Conservation (phyloP, 2,888 invertebrate genomes). For the Drosophila pegasa region DNA sequence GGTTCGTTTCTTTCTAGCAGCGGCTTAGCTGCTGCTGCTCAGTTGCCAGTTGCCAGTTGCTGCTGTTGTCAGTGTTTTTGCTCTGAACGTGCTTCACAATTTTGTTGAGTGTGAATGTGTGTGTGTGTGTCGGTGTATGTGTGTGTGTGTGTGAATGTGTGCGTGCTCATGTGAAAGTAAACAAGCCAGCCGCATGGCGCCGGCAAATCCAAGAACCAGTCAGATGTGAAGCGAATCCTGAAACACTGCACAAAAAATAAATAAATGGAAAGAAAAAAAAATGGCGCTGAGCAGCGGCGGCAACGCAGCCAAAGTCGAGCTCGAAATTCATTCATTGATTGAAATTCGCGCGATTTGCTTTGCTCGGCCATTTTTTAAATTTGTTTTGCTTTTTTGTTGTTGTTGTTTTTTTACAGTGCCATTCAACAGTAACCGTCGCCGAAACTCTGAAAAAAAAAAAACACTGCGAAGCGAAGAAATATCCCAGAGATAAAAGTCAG, state of each 20-base stretch:
- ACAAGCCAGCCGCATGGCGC: conserved; percentile 63
- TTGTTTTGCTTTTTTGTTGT: conserved; percentile 20
- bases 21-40: conserved; percentile 23
- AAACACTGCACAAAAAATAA: conserved; percentile 4
- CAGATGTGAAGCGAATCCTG: conserved; percentile 21
- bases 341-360: conserved; percentile 27
- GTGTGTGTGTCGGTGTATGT: conserved; percentile 9
- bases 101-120: conserved; percentile 2
- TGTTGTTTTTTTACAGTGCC: conserved; percentile 47
- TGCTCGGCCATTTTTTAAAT: conserved; percentile 19
- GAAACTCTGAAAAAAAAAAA: conserved; percentile 15
- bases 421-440: conserved; percentile 24
- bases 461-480: conserved; percentile 10
- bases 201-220: conserved; percentile 45
- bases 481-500: conserved; percentile 16
- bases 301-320: conserved; percentile 21
- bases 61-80: conserved; percentile 20
- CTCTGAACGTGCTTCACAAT: conserved; percentile 9
- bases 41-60: not conserved
- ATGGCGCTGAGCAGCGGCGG: conserved; percentile 9
- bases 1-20: conserved; percentile 73
- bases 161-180: conserved; percentile 59
- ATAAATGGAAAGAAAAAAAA: not conserved
- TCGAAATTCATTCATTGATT: conserved; percentile 38
- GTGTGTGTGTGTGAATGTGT: conserved; percentile 5